phyloP scores from a whole-genome alignment of 1,140 invertebrate species.

The Sarcophaga bullata region DNA sequence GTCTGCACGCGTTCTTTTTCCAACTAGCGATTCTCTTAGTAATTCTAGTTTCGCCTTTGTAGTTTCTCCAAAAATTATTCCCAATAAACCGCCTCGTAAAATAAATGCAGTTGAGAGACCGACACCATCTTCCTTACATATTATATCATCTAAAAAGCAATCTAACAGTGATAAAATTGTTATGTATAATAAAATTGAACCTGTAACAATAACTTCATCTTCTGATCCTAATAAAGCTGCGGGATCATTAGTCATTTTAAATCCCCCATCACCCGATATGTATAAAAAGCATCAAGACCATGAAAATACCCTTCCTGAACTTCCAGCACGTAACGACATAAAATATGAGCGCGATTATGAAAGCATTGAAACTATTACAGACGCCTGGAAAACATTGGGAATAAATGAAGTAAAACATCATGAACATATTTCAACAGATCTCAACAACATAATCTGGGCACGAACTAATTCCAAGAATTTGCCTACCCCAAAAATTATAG shows the following conservation, averaged over 20 bases:
- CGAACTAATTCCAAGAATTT: constrained; percentile 51
- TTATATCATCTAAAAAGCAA: constrained; percentile 41
- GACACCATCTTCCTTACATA: constrained; percentile 43
- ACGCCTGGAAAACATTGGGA: constrained; percentile 82
- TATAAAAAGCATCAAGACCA: background rate
- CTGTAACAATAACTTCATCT: constrained; percentile 62
- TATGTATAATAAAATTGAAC: constrained; percentile 62
- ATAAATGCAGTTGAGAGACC: constrained; percentile 45
- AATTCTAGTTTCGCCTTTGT: constrained; percentile 50
- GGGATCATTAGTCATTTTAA: constrained; percentile 56
- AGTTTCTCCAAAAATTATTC: constrained; percentile 54
- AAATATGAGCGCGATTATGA: constrained; percentile 59
- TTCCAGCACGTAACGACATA: constrained; percentile 43
- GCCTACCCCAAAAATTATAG: constrained; percentile 55
- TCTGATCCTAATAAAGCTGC: constrained; percentile 50
- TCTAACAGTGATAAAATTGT: constrained; percentile 57
- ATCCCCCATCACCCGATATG: constrained; percentile 52
- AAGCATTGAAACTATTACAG: constrained; percentile 67
- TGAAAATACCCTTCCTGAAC: background rate
- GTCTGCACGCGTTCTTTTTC: constrained; percentile 58
- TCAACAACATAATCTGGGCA: constrained; percentile 54
- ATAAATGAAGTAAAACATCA: constrained; percentile 76
- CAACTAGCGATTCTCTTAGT: constrained; percentile 61
- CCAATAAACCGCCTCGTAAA: constrained; percentile 63
- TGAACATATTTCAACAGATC: constrained; percentile 26